Evolutionary conservation across 23 tunicate genomes (phyloP).

Genomic region (Trididemnum nubilum): DNA sequence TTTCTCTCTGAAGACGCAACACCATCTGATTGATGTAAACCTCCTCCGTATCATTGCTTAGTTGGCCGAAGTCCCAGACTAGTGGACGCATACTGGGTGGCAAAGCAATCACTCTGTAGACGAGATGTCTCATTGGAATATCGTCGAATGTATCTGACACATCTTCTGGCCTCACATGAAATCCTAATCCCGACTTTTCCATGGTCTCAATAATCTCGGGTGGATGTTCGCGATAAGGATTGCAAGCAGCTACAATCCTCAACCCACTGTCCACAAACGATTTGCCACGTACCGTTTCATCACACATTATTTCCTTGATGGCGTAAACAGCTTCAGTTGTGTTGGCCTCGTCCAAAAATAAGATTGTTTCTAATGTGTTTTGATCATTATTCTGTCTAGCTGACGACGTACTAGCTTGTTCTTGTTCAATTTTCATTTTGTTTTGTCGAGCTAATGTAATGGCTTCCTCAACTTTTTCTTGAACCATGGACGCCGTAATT

Average conservation of each 20-base stretch:
- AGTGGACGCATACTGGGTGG: constrained; percentile 72
- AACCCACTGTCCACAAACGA: constrained; percentile 25
- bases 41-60: constrained; percentile 24
- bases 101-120: constrained; percentile 48
- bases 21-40: constrained; percentile 57
- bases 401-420: not conserved
- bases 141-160: constrained; percentile 30
- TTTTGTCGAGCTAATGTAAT: constrained; percentile 28
- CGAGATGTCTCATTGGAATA: constrained; percentile 52
- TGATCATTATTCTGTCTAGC: constrained; percentile 25
- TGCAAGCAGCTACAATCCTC: constrained; percentile 58
- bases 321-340: constrained; percentile 75
- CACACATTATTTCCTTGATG: constrained; percentile 65
- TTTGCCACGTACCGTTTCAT: constrained; percentile 40
- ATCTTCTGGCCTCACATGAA: constrained; percentile 41
- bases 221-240: constrained; percentile 45
- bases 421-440: too few species aligned
- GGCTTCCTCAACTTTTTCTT: constrained; percentile 30
- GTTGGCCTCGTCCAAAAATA: constrained; percentile 66
- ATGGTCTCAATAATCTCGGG: constrained; percentile 34
- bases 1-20: constrained; percentile 18
- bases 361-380: constrained; percentile 14
- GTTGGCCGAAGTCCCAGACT: constrained; percentile 74
- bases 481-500: constrained; percentile 32
- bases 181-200: constrained; percentile 58